Evolutionary conservation across 2,888 invertebrate genomes (phyloP), one percentile per base, ranked within the genome.

Genomic region (Theretra japonica): DNA sequence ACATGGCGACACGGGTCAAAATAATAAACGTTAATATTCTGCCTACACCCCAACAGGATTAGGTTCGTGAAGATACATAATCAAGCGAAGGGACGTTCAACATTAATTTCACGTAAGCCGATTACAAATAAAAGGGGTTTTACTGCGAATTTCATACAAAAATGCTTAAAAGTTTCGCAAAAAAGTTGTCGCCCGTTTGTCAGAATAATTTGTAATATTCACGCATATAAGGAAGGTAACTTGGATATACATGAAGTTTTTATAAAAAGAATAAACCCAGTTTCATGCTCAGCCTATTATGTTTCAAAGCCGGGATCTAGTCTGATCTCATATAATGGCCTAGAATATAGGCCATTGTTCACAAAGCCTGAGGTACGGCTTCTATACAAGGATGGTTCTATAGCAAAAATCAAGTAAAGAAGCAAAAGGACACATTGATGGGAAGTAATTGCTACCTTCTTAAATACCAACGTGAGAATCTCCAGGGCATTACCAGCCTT

Each of bases 91-190:
- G 21, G 65, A 25, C 23, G 62, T 21, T 62, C 41, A 48, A n/a
- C 65, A 48, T 48, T 83, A 82, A 83, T 84, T 82, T 81, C 74
- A 75, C 65, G 72, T 83, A 83, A 84, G 82, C 83, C 79, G 84
- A 84, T 85, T 84, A 84, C 41, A 65, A 65, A 65, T 41, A 21
- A 65, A 65, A 65, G 78, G 82, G 82, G 79, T 77, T 73, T 75
- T 73, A 72, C 73, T 69, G 69, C 70, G 33, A 74, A 74, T 23
- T 65, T 65, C 17, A 48, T 65, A 48, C 65, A 65, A 65, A 48
- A 62, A 62, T 33, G 33, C 41, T 41, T 19, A 65, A 48, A 60
- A 65, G 4, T 41, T 65, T 8, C 2, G 23, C 11, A 23, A 48
- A 65, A 65, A 65, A 17, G 41, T 65, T 60, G n/a, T 60, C 33